Percentiles rank a stretch among this genome's conserved stretches.
Evolutionary conservation across 2,888 invertebrate species (phyloP).

Genomic region (Diarsia mendica): DNA sequence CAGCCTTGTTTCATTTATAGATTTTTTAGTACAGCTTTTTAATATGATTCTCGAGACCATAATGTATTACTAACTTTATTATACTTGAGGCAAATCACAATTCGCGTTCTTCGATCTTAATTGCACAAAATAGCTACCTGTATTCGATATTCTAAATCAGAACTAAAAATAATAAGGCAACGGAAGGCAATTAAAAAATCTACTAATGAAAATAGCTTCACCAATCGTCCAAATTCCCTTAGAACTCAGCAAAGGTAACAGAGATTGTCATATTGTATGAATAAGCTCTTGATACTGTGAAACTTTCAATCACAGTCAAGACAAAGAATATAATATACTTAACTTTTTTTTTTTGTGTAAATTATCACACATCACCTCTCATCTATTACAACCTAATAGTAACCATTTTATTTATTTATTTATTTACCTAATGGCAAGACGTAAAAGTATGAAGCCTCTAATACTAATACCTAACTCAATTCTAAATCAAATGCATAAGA

Average conservation of each 20-base stretch:
- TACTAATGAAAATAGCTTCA: conserved; percentile 23
- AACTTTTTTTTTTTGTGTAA: background rate
- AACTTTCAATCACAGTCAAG: conserved; percentile 73
- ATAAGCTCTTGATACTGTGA: conserved; percentile 67
- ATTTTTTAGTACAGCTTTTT: background rate
- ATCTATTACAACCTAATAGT: conserved; percentile 57
- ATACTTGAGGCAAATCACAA: conserved; percentile 25
- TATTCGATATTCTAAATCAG: background rate
- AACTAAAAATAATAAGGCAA: conserved; percentile 39
- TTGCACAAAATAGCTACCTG: conserved; percentile 15
- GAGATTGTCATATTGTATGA: conserved; percentile 68
- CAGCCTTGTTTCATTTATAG: conserved; percentile 29
- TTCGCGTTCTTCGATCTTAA: conserved; percentile 3
- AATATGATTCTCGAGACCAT: background rate
- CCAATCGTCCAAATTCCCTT: conserved; percentile 79
- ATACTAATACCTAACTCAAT: conserved; percentile 63
- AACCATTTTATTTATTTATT: conserved; percentile 40
- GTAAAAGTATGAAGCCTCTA: conserved; percentile 50
- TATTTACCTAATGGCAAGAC: conserved; percentile 61
- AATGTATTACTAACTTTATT: conserved; percentile 6
- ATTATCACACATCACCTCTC: conserved; percentile 44
- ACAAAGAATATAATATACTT: conserved; percentile 11
- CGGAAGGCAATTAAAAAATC: conserved; percentile 17
- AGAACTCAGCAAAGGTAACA: conserved; percentile 76
- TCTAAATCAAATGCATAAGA: conserved; percentile 79